phyloP scores from a whole-genome alignment of 2,888 invertebrate species.

The Subacronicta megacephala region DNA sequence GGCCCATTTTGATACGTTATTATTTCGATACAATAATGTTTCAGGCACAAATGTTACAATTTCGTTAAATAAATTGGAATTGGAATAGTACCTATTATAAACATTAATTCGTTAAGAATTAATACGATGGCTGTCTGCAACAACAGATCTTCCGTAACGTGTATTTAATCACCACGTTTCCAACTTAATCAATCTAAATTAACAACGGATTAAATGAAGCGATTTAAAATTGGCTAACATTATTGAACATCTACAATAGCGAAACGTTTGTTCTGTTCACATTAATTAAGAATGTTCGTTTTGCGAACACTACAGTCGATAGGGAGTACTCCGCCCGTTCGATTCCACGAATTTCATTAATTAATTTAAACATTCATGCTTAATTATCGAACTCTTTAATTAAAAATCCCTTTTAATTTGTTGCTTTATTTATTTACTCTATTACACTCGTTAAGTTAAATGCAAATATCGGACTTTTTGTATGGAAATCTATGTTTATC shows the following conservation, averaged over 20 bases:
- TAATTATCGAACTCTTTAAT: constrained; percentile 87
- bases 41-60: constrained; percentile 6
- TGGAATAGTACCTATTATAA: constrained; percentile 6
- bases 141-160: constrained; percentile 42
- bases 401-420: constrained; percentile 83
- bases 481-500: constrained; percentile 64
- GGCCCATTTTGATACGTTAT: constrained; percentile 35
- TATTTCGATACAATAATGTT: constrained; percentile 27
- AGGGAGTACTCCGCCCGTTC: constrained; percentile 56
- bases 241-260: constrained; percentile 74
- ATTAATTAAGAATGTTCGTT: constrained; percentile 83
- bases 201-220: constrained; percentile 62
- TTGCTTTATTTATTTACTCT: constrained; percentile 79
- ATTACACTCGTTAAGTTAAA: constrained; percentile 66
- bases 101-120: constrained; percentile 24
- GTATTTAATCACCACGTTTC: constrained; percentile 52
- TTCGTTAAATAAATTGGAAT: constrained; percentile 8
- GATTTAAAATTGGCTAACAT: constrained; percentile 70
- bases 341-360: constrained; percentile 83
- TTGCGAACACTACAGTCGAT: constrained; percentile 71
- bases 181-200: constrained; percentile 63
- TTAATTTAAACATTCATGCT: constrained; percentile 88
- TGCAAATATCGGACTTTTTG: constrained; percentile 69
- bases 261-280: constrained; percentile 78
- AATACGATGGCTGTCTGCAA: constrained; percentile 31